phyloP scores from a whole-genome alignment of 2,888 invertebrate species.

The Leptura quadrifasciata region DNA sequence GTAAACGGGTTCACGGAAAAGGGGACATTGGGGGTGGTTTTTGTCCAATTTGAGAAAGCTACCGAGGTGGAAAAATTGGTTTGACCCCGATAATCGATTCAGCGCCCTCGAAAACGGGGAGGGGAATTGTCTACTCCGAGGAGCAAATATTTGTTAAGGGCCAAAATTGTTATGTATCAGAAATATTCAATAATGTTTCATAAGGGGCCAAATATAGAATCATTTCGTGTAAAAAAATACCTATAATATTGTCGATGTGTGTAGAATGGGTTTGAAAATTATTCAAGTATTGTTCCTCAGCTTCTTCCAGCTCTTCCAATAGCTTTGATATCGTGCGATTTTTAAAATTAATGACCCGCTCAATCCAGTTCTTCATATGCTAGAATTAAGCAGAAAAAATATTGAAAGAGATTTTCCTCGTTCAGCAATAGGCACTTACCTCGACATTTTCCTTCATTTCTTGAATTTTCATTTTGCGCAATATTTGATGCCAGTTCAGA shows the following conservation, averaged over 20 bases:
- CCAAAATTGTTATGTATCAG: too few relatives aligned
- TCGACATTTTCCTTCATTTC: constrained; percentile 83
- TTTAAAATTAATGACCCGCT: constrained; percentile 81
- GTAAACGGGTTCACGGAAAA: too few relatives aligned
- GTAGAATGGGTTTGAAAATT: constrained; percentile 85
- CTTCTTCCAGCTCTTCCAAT: constrained; percentile 80
- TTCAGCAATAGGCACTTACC: constrained; percentile 71
- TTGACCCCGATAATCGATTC: too few relatives aligned
- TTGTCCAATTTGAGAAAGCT: too few relatives aligned
- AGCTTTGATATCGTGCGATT: constrained; percentile 80
- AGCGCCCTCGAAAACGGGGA: too few relatives aligned
- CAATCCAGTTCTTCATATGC: constrained; percentile 78
- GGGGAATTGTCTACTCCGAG: too few relatives aligned
- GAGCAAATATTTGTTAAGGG: too few relatives aligned
- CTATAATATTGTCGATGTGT: constrained; percentile 81
- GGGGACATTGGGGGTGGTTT: too few relatives aligned
- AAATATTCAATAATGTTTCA: too few relatives aligned
- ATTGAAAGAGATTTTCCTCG: background rate
- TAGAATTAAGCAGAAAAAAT: constrained; percentile 61
- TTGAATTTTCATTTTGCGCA: constrained; percentile 85
- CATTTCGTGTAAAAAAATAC: constrained; percentile 71
- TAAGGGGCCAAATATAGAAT: too few relatives aligned
- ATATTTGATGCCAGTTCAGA: constrained; percentile 87
- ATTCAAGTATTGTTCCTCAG: constrained; percentile 84
- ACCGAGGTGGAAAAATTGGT: too few relatives aligned